phyloP scores from a whole-genome alignment of 1,140 invertebrate genomes.

The Drosophila ohnishii region DNA sequence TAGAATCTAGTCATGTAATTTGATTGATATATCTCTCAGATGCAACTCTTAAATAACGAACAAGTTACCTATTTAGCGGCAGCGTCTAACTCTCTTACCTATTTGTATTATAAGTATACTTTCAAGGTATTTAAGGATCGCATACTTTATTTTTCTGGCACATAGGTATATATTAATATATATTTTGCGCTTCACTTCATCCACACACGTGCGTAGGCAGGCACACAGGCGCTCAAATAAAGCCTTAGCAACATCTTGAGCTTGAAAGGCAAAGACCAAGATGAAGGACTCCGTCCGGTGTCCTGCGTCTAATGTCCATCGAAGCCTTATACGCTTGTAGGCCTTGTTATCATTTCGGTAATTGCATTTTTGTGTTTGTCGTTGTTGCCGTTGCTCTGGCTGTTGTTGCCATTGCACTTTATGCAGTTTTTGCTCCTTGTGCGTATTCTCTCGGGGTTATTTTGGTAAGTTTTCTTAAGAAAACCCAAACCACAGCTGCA shows the following conservation, averaged over 20 bases:
- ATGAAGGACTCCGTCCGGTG: constrained; percentile 61
- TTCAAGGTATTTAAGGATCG: constrained; percentile 12
- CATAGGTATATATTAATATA: constrained; percentile 63
- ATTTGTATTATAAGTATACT: background rate
- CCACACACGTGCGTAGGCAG: constrained; percentile 20
- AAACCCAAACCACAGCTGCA: constrained; percentile 64
- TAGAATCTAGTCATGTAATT: background rate
- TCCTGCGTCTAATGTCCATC: constrained; percentile 46
- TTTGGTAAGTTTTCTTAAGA: constrained; percentile 74
- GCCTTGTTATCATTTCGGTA: constrained; percentile 80
- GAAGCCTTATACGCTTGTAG: constrained; percentile 64
- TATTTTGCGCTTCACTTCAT: constrained; percentile 74
- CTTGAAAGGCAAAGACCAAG: constrained; percentile 60
- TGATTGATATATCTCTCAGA: background rate
- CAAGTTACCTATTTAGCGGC: background rate
- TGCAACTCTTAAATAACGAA: background rate
- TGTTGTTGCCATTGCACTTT: constrained; percentile 58
- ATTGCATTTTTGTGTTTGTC: constrained; percentile 80
- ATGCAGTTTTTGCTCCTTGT: constrained; percentile 59
- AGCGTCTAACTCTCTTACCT: too few relatives aligned
- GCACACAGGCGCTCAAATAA: constrained; percentile 5
- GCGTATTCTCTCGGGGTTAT: constrained; percentile 65
- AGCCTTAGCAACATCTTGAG: constrained; percentile 70
- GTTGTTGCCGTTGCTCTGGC: constrained; percentile 54
- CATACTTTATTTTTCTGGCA: constrained; percentile 18